Evolutionary conservation across 1,140 invertebrate species (phyloP), one percentile per base, ranked within the genome.

Genomic region (Pseudomyrmex cubaensis): DNA sequence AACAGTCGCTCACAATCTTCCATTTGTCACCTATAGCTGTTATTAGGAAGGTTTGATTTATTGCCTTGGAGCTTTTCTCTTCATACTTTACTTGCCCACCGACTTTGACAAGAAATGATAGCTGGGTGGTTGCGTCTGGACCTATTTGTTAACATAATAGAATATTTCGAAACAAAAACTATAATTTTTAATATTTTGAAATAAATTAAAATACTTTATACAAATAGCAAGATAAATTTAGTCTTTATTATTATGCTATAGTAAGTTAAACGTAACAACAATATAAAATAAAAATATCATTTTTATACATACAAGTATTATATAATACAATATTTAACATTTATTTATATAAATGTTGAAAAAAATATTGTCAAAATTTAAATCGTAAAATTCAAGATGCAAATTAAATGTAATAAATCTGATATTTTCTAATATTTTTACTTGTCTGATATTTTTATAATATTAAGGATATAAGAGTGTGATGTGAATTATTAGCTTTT

Each of bases 1-100:
- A 98, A 86, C 96, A 97, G 91, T 98, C 98, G 62, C 96, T 97
- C 25, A 97, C 97, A 83, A 98, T 97, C 94, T 98, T 98, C 97
- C 97, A 98, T 91, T 98, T 98, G 78, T 97, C 97, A 22, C 96
- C 97, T 87, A 97, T 95, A 13, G 97, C 97, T 0, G 97, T 97
- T 17, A 98, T 96, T 1, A 98, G 93, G 89, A 98, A 98, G 12
- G 96, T 97, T 93, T 98, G 97, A 88, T 97, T 96, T 87, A 98
- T 98, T 8, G 96, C 94, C 89, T 96, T 96, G 0, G 92, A 90
- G 0, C 89, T 70, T 90, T 95, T 95, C 0, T 95, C 95, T 61
- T 96, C 95, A 86, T 96, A 97, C 86, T 95, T 96, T 0, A 97
- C 96, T 76, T 95, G 95, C 1, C 97, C 97, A 86, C 96, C 96